Conservation (phyloP, 2,113 vertebrate species). For the Melozone crissalis region DNA sequence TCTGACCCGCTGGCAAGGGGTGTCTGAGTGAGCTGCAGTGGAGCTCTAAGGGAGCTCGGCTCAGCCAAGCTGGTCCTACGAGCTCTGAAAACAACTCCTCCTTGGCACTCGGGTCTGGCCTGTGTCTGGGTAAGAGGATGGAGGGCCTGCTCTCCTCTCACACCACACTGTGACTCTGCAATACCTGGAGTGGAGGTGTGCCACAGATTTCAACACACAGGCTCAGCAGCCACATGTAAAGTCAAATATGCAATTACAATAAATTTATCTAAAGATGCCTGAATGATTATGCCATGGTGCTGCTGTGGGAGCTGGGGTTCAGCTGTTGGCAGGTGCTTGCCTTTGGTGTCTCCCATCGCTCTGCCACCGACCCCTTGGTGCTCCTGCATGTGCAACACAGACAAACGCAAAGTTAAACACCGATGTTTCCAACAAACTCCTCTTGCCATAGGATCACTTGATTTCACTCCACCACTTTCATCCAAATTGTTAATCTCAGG, state of each 20-base stretch:
- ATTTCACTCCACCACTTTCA: not conserved
- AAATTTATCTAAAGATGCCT: too few relatives aligned
- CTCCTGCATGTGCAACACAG: not conserved
- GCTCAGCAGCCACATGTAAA: not conserved
- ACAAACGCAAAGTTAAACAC: not conserved
- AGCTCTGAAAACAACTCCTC: not conserved
- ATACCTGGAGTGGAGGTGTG: not conserved
- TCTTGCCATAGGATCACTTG: not conserved
- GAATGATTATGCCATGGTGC: fast-evolving
- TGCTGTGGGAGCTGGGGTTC: not conserved
- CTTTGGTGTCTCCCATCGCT: not conserved
- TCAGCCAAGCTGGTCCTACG: not conserved
- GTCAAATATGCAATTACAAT: fast-evolving
- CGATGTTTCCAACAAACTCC: fast-evolving
- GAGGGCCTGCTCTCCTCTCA: not conserved
- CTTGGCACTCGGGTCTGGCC: not conserved
- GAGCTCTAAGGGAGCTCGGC: not conserved
- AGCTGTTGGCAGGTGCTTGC: not conserved
- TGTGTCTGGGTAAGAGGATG: not conserved
- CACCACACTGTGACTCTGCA: not conserved
- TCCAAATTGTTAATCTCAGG: not conserved
- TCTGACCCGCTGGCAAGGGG: too few relatives aligned
- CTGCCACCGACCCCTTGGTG: not conserved
- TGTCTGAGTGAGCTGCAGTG: fast-evolving
- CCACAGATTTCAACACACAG: not conserved